Evolutionary conservation across 2,888 invertebrate species (phyloP).

Genomic region (Sisyra terminalis): DNA sequence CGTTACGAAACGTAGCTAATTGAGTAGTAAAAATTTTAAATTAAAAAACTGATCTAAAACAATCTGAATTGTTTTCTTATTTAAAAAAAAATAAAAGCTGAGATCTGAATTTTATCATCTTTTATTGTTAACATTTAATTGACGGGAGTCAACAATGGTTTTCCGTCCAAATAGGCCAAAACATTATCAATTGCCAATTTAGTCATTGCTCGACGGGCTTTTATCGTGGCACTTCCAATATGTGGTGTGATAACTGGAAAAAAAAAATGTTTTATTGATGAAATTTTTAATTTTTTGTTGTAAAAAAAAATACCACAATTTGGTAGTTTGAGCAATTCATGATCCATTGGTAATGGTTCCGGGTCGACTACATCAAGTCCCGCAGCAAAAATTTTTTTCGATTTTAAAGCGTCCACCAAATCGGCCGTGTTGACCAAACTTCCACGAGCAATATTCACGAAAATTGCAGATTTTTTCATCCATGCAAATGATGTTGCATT

Average conservation of each 20-base stretch:
- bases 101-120: neutral
- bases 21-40: neutral
- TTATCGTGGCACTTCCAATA: slow-evolving; percentile 68
- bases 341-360: slow-evolving; percentile 69
- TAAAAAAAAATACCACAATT: slow-evolving; percentile 56
- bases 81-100: no score
- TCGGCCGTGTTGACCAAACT: slow-evolving; percentile 70
- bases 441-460: slow-evolving; percentile 63
- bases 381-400: slow-evolving; percentile 63
- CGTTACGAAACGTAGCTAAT: no score
- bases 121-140: no score
- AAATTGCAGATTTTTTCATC: slow-evolving; percentile 64
- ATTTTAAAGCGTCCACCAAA: slow-evolving; percentile 57
- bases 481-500: slow-evolving; percentile 44
- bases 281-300: no score
- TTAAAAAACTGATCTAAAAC: neutral
- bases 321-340: slow-evolving; percentile 58
- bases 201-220: slow-evolving; percentile 64
- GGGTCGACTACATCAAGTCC: slow-evolving; percentile 86
- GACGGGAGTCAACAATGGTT: slow-evolving; percentile 49
- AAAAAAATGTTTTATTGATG: no score
- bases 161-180: slow-evolving; percentile 53
- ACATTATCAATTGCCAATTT: slow-evolving; percentile 64
- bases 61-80: no score
- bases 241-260: slow-evolving; percentile 68